phyloP scores from a whole-genome alignment of 1,140 invertebrate species.

The Hypothenemus hampei region DNA sequence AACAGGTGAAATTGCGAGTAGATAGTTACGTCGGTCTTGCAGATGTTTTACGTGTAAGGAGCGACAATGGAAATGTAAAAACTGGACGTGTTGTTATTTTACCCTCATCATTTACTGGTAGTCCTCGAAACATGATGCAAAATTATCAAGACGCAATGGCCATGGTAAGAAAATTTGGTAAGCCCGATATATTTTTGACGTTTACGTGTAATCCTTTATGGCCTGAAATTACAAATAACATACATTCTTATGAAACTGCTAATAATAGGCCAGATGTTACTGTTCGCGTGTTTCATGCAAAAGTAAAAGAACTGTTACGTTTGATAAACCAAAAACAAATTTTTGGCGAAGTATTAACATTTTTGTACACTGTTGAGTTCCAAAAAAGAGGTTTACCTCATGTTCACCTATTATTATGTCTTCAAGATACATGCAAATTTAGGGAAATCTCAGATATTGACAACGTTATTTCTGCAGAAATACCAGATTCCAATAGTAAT shows the following conservation, averaged over 20 bases:
- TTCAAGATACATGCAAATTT: constrained; percentile 11
- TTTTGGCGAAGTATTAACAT: constrained; percentile 8
- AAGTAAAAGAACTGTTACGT: constrained; percentile 8
- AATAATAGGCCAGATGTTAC: constrained; percentile 16
- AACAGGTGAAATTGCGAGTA: too few species aligned
- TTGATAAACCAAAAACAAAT: constrained; percentile 7
- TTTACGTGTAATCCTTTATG: constrained; percentile 26
- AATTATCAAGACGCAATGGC: constrained; percentile 6
- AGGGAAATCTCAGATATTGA: constrained; percentile 27
- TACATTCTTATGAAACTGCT: not conserved
- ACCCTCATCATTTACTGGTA: not conserved
- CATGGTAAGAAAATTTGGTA: not conserved
- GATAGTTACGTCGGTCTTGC: too few species aligned
- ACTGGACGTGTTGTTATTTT: not conserved
- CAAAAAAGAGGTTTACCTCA: constrained; percentile 20
- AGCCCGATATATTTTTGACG: constrained; percentile 13
- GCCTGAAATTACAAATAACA: constrained; percentile 19
- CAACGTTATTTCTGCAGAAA: constrained; percentile 50
- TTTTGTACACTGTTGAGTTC: constrained; percentile 21
- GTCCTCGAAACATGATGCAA: not conserved
- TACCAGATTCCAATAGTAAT: constrained; percentile 49
- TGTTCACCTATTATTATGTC: too few species aligned
- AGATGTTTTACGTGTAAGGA: too few species aligned
- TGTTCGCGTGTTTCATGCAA: constrained; percentile 9
- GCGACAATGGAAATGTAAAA: too few species aligned